phyloP scores from a whole-genome alignment of 1,140 invertebrate species.

The Drosophila nigrodunni region DNA sequence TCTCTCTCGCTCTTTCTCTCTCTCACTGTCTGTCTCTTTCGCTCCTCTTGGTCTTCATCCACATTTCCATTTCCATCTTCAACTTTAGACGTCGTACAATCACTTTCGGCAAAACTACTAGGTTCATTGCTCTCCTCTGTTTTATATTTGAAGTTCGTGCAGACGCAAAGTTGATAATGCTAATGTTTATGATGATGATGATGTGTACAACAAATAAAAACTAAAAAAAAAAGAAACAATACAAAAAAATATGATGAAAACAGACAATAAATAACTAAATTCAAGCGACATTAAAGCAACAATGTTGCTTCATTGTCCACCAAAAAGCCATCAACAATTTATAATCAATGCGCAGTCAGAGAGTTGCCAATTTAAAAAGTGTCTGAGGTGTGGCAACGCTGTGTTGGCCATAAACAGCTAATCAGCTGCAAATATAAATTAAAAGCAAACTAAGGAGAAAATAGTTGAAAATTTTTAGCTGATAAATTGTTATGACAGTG shows the following conservation, averaged over 20 bases:
- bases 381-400: slow-evolving; percentile 20
- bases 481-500: neutral
- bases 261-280: slow-evolving; percentile 56
- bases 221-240: slow-evolving; percentile 47
- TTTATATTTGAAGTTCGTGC: slow-evolving; percentile 53
- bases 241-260: slow-evolving; percentile 50
- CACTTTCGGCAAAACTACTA: slow-evolving; percentile 60
- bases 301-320: slow-evolving; percentile 48
- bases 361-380: slow-evolving; percentile 11
- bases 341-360: slow-evolving; percentile 7
- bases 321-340: slow-evolving; percentile 15
- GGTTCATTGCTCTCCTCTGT: slow-evolving; percentile 62
- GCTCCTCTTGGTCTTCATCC: slow-evolving; percentile 26
- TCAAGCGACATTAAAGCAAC: slow-evolving; percentile 45
- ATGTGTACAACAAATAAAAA: slow-evolving; percentile 44
- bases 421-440: slow-evolving; percentile 17
- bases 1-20: slow-evolving; percentile 14
- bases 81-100: slow-evolving; percentile 46
- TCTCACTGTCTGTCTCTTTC: slow-evolving; percentile 6
- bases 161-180: slow-evolving; percentile 51
- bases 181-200: slow-evolving; percentile 44
- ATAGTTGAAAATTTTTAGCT: neutral
- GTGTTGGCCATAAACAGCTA: slow-evolving; percentile 15
- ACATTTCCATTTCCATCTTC: slow-evolving; percentile 27
- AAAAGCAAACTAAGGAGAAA: neutral